These are phyloP conservation scores for Pelochelys cantorii DNA, from an alignment of 2,797 vertebrate genomes.

Conservation along the genomic window DNA sequence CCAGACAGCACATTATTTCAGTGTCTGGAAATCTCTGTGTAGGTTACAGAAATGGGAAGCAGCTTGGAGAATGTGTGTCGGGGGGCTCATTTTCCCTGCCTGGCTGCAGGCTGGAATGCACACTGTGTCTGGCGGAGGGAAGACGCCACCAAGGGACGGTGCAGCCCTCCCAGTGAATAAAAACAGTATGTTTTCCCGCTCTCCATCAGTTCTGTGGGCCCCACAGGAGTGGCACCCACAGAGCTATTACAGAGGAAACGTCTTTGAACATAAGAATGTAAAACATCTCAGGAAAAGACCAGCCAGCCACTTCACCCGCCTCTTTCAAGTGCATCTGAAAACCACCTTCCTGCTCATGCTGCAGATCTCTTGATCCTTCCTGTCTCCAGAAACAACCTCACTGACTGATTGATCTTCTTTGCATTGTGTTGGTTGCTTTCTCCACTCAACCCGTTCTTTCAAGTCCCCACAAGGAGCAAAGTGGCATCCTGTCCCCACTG, in stretches of 20 bases:
- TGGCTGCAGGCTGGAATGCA: neutral
- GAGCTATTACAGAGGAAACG: neutral
- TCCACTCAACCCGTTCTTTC: neutral
- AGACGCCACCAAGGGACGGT: neutral
- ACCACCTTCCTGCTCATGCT: neutral
- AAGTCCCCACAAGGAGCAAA: neutral
- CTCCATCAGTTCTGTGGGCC: neutral
- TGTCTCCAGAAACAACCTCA: neutral
- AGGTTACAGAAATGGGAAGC: neutral
- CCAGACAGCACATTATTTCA: neutral
- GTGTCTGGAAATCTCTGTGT: neutral
- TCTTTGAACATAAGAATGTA: neutral
- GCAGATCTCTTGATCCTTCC: neutral
- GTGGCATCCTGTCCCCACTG: neutral
- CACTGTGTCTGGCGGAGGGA: neutral
- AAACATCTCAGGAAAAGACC: neutral
- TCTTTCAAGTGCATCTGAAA: neutral
- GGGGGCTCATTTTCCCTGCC: neutral
- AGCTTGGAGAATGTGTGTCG: neutral
- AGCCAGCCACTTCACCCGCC: neutral
- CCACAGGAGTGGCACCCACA: neutral
- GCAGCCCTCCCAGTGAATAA: neutral
- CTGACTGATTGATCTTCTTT: neutral
- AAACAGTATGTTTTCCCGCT: neutral
- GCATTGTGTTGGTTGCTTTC: neutral